A percentile compares a stretch with the other conserved stretches of the same genome.
Conservation (phyloP, 2,888 invertebrate species). For the Eupithecia abbreviata region DNA sequence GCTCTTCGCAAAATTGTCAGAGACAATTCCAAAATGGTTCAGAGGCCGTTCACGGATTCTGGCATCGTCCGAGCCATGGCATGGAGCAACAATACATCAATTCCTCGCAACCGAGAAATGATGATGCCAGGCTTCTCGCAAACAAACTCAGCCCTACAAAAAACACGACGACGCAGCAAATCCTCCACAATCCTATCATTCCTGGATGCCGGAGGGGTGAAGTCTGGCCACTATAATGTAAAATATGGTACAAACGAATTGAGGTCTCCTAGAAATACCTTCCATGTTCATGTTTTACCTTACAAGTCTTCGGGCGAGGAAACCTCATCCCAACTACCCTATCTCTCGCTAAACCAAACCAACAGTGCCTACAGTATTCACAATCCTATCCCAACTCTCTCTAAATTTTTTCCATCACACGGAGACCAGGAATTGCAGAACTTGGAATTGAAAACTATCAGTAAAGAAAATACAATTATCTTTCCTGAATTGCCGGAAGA, state of each 20-base stretch:
- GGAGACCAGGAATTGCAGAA: constrained; percentile 52
- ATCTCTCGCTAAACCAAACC: neutral
- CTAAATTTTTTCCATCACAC: constrained; percentile 61
- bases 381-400: constrained; percentile 54
- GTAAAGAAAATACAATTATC: constrained; percentile 51
- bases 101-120: constrained; percentile 37
- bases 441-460: constrained; percentile 48
- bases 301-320: neutral
- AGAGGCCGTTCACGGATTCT: constrained; percentile 67
- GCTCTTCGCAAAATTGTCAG: constrained; percentile 76
- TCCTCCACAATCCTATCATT: constrained; percentile 61
- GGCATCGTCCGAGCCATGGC: constrained; percentile 28
- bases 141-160: constrained; percentile 58
- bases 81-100: constrained; percentile 22
- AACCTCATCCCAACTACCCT: neutral
- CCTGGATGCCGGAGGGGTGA: constrained; percentile 52
- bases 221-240: constrained; percentile 52
- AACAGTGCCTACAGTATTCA: constrained; percentile 49
- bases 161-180: constrained; percentile 61
- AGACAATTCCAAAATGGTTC: constrained; percentile 76
- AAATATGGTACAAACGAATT: constrained; percentile 55
- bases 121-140: constrained; percentile 56
- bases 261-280: constrained; percentile 54
- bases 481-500: constrained; percentile 48
- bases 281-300: constrained; percentile 17